Conservation (phyloP, 1,140 invertebrate genomes). For the Plutomurus gul region DNA sequence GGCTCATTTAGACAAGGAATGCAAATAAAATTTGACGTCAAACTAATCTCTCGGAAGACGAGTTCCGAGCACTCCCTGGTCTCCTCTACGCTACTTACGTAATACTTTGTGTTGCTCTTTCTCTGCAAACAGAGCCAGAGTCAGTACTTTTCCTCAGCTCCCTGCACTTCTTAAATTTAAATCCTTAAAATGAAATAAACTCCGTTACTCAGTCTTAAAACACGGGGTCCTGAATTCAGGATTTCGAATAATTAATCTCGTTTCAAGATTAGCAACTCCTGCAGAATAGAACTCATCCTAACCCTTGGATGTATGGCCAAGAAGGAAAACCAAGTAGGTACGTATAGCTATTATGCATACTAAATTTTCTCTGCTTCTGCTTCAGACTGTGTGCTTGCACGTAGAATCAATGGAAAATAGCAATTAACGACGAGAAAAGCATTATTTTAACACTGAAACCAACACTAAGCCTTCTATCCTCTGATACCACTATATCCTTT, state of each 20-base stretch:
- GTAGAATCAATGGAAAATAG: constrained; percentile 15
- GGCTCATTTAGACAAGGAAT: constrained; percentile 49
- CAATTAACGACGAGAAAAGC: constrained; percentile 18
- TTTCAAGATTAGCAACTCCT: constrained; percentile 14
- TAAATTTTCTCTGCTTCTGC: too few species aligned
- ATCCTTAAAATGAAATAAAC: constrained; percentile 25
- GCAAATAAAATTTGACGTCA: constrained; percentile 51
- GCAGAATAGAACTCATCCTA: too few species aligned
- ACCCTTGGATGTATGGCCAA: too few species aligned
- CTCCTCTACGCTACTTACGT: background rate
- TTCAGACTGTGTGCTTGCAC: too few species aligned
- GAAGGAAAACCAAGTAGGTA: too few species aligned
- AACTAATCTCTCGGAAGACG: constrained; percentile 42
- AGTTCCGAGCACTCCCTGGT: background rate
- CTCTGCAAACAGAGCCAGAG: too few species aligned
- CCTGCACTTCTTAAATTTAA: background rate
- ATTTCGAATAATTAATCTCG: constrained; percentile 28
- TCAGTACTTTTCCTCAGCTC: too few species aligned
- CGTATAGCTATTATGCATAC: too few species aligned
- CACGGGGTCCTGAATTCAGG: background rate
- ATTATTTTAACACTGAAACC: background rate
- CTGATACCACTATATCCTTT: background rate
- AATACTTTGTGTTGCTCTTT: too few species aligned
- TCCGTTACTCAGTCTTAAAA: constrained; percentile 11
- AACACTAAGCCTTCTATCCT: background rate